Conservation (phyloP, 2,888 invertebrate species). For the Agonopterix heracliana region DNA sequence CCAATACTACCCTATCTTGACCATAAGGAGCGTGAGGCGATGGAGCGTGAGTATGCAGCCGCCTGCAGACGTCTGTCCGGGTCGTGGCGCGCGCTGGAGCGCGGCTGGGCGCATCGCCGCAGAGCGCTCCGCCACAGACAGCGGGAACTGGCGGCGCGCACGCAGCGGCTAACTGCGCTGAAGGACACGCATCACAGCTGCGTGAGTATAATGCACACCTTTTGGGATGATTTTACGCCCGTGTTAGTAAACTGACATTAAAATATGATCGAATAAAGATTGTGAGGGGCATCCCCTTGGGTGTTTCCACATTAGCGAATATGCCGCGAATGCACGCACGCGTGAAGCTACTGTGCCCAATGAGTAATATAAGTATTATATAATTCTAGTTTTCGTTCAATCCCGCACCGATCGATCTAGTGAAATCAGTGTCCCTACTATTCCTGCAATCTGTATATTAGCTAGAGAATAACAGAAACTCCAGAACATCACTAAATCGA, state of each 20-base stretch:
- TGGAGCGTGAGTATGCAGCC: constrained; percentile 82
- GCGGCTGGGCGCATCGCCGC: constrained; percentile 76
- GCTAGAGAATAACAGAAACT: too few species aligned
- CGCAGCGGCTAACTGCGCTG: constrained; percentile 42
- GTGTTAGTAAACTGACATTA: background rate
- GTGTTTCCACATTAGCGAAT: too few species aligned
- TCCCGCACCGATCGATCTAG: too few species aligned
- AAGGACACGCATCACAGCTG: constrained; percentile 67
- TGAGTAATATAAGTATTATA: too few species aligned
- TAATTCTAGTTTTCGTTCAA: too few species aligned
- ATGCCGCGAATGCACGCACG: too few species aligned
- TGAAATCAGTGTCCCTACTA: too few species aligned
- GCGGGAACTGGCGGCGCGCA: constrained; percentile 68
- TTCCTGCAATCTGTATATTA: too few species aligned
- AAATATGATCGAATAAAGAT: background rate
- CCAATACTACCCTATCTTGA: too few species aligned
- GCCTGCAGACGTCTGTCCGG: constrained; percentile 75
- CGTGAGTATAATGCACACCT: constrained; percentile 37
- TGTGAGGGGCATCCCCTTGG: background rate
- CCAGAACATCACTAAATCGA: too few species aligned
- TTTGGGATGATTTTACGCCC: too few species aligned
- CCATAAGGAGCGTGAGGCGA: constrained; percentile 76
- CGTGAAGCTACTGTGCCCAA: too few species aligned
- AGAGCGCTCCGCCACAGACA: constrained; percentile 77
- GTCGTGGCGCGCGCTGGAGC: constrained; percentile 76